Evolutionary conservation across 1,140 invertebrate genomes (phyloP), one percentile per base, ranked within the genome.

Genomic region (Hyphantria cunea): DNA sequence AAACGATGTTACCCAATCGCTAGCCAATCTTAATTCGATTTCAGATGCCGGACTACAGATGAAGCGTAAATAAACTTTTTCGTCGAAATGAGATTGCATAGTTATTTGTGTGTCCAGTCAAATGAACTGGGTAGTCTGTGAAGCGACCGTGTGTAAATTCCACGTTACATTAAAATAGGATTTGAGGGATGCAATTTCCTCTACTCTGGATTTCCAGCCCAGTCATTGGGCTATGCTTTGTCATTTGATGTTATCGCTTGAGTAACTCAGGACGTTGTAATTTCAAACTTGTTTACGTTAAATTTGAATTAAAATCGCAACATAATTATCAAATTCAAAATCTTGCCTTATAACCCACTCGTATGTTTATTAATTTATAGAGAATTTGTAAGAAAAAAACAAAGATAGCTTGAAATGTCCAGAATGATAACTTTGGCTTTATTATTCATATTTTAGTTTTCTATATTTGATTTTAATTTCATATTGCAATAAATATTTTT

Each of bases 131-230:
- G 54, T 44, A n/a, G 12, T n/a, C 7, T 2, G 34, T 61, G 61
- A 70, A 61, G 64, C 71, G 68, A 69, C 70, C 72, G 66, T 59
- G 66, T 70, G 68, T 77, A 52, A 64, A 70, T 66, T 67, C 48
- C 50, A 66, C 67, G 49, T 66, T 61, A 68, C 55, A 65, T 54
- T 65, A 60, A 70, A 83, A 83, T 77, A 70, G 72, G 75, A 78
- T 82, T 82, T 70, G 52, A 72, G 71, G 72, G 77, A 81, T 81
- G 73, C 80, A 84, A 81, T 84, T 84, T 78, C 76, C 81, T 76
- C 61, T 63, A 66, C 68, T 58, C 72, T 61, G 17, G 5, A 25
- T 25, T 25, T 1, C 17, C 17, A 25, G 17, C 5, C 17, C 5
- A 71, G 74, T 79, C 77, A 78, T 76, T 69, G 68, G 65, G 70